These are phyloP conservation scores for Leptoteleia sp. DNA, from an alignment of 1,140 invertebrate species.

Conservation along the genomic window DNA sequence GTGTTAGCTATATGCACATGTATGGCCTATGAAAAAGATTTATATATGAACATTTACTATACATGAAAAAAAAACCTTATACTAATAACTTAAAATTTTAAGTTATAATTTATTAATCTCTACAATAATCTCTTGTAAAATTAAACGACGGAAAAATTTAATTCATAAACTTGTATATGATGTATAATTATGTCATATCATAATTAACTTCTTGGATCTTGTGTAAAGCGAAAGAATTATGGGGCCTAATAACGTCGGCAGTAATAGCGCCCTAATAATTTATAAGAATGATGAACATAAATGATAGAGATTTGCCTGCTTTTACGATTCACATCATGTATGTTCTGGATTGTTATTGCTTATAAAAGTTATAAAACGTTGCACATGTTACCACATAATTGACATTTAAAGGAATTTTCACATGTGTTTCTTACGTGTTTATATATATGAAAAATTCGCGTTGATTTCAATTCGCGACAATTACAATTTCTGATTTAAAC, in stretches of 20 bases:
- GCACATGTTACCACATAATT: constrained; percentile 6
- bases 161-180: no score
- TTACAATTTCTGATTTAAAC: no score
- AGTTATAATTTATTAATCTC: no score
- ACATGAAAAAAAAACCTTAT: no score
- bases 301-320: constrained; percentile 23
- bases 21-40: no score
- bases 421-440: neutral
- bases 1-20: no score
- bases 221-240: constrained; percentile 7
- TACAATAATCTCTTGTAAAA: no score
- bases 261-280: constrained; percentile 12
- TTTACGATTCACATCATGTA: constrained; percentile 24
- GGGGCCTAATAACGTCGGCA: constrained; percentile 11
- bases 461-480: no score
- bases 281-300: constrained; percentile 22
- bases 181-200: constrained; percentile 23
- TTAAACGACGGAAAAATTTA: no score
- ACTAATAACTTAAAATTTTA: no score
- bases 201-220: constrained; percentile 26
- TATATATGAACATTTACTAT: no score
- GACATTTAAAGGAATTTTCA: neutral
- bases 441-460: no score
- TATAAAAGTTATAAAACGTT: constrained; percentile 10
- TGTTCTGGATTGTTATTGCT: constrained; percentile 24